A percentile compares a stretch with the other conserved stretches of the same genome.
These are phyloP conservation scores for Struthidea cinerea DNA, from an alignment of 2,113 vertebrate genomes.

Conservation along the genomic window DNA sequence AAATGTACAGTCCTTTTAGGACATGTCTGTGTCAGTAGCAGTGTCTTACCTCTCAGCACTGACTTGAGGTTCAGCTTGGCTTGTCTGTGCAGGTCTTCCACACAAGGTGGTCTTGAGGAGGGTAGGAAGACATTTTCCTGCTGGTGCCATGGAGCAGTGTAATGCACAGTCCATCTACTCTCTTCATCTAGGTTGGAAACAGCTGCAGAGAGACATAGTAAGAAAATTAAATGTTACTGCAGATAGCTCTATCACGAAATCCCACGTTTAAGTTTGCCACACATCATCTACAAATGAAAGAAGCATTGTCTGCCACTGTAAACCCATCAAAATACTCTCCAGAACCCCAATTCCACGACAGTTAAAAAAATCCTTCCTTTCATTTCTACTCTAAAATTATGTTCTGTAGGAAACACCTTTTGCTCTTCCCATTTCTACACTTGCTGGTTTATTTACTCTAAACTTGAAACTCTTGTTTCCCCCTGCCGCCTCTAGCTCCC, in stretches of 20 bases:
- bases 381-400: background rate
- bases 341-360: background rate
- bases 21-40: background rate
- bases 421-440: background rate
- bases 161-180: constrained; percentile 95
- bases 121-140: constrained; percentile 97
- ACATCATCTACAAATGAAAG: background rate
- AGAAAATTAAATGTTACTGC: background rate
- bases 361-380: background rate
- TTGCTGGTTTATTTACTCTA: background rate
- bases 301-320: background rate
- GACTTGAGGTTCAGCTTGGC: constrained; percentile 98
- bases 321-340: background rate
- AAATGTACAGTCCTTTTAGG: background rate
- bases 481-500: fast-evolving
- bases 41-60: constrained; percentile 85
- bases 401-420: background rate
- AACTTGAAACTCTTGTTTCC: background rate
- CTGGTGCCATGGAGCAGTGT: constrained; percentile 94
- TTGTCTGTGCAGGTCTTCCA: constrained; percentile 93
- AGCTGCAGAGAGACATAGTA: constrained; percentile 71
- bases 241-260: background rate
- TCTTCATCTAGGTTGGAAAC: constrained; percentile 98
- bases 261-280: fast-evolving
- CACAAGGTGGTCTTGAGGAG: constrained; percentile 84